Base-by-base conservation (phyloP, 35 echinoderm and acorn worm species). In the Chiridota heheva region DNA sequence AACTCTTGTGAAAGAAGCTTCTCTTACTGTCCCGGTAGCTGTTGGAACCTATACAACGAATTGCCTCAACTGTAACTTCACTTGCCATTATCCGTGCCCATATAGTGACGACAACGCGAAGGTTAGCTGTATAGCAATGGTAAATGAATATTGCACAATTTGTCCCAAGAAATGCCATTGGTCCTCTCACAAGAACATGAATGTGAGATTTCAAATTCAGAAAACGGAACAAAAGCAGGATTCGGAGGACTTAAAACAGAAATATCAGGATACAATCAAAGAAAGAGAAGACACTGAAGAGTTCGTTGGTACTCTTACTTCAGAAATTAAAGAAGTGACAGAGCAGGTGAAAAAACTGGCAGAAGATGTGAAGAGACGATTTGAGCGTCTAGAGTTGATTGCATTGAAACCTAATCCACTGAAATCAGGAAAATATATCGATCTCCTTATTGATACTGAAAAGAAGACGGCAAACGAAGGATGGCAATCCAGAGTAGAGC, bases 341-440 rank as follows among this genome's bases (percentile, higher is more conserved):
- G 1, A 0, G 20, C 0, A 0, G 6, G 80, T 82, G 10, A 44
- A 41, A 31, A 26, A 20, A 17, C 35, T 70, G 26, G 45, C 58
- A 34, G 30, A 12, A 5, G 58, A 80, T 6, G 12, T 31, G 7
- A 49, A 40, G 18, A 69, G 63, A 80, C 61, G 51, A 25, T 13
- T 80, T 16, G 53, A 24, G 6, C 77, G 77, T 39, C 36, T 80
- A 34, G 59, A 80, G 56, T 29, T 41, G 18, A 80, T 80, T 39
- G 77, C 77, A 40, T 47, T 80, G n/a, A 80, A 80, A 64, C 64
- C 80, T 65, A 80, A 80, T 44, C 76, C 76, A 10, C 76, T 80
- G n/a, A 63, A 36, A 4, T 35, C 56, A 1, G 29, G 30, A 26
- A 57, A 80, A 22, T 80, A 80, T 42, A 68, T 80, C 2, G 72